A percentile compares a stretch with the other conserved stretches of the same genome.
Conservation (phyloP, 2,113 vertebrate species). For the Channa argus region DNA sequence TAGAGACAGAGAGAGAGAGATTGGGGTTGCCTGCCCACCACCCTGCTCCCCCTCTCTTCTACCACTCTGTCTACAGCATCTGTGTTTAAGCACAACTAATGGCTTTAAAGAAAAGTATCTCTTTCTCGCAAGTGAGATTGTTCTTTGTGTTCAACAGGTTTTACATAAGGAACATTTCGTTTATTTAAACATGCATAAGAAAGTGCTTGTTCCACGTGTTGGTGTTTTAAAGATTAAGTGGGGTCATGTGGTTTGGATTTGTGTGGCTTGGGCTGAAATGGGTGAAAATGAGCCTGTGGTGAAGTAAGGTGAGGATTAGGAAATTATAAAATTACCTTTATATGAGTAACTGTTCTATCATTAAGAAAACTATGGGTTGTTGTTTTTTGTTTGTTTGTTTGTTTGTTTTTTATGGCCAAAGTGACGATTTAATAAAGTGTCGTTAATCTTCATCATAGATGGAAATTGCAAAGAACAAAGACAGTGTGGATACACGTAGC, state of each 20-base stretch:
- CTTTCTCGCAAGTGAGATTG: too few relatives aligned
- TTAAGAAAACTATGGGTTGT: neutral
- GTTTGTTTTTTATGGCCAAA: too few relatives aligned
- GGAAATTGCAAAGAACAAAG: neutral
- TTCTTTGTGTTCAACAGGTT: too few relatives aligned
- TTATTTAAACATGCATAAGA: slow-evolving; percentile 39
- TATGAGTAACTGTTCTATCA: too few relatives aligned
- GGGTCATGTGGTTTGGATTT: slow-evolving; percentile 82
- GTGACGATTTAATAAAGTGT: neutral
- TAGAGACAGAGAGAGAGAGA: slow-evolving; percentile 20
- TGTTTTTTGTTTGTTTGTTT: too few relatives aligned
- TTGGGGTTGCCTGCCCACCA: slow-evolving; percentile 64
- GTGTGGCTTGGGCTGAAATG: slow-evolving; percentile 74
- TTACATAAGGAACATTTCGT: neutral
- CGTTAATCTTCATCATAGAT: neutral
- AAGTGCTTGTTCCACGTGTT: slow-evolving; percentile 44
- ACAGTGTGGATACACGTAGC: neutral
- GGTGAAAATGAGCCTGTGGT: slow-evolving; percentile 55
- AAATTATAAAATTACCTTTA: slow-evolving; percentile 24
- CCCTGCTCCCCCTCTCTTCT: slow-evolving; percentile 3
- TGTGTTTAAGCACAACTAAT: neutral
- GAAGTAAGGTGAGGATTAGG: slow-evolving; percentile 24
- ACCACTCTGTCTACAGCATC: slow-evolving; percentile 9
- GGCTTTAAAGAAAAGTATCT: neutral
- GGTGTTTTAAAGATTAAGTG: slow-evolving; percentile 70